Evolutionary conservation across 2,797 vertebrate genomes (phyloP).

Genomic region (Borostomias antarcticus): DNA sequence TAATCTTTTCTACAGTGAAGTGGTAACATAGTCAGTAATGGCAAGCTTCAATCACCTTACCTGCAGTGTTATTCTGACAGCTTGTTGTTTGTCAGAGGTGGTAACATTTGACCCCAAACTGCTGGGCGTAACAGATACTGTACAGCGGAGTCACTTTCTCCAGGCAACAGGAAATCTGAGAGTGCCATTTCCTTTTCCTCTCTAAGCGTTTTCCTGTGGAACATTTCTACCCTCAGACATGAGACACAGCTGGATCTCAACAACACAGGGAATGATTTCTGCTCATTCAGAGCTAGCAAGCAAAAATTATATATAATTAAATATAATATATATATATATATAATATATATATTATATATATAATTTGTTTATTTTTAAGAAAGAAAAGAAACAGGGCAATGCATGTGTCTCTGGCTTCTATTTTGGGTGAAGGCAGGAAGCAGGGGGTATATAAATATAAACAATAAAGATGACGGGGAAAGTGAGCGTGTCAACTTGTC

Average conservation of each 20-base stretch:
- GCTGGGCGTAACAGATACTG: conserved; percentile 33
- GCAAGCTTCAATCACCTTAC: conserved; percentile 5
- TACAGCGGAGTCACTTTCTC: conserved; percentile 60
- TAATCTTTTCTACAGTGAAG: conserved; percentile 9
- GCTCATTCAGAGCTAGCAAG: no score
- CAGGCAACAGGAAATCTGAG: conserved; percentile 52
- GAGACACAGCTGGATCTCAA: conserved; percentile 52
- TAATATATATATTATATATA: no score
- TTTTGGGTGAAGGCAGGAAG: conserved; percentile 45
- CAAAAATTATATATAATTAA: no score
- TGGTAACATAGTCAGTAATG: conserved; percentile 21
- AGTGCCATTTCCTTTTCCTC: conserved; percentile 63
- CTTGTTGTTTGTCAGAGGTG: conserved; percentile 26
- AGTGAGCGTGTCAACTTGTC: conserved; percentile 27
- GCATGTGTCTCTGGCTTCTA: conserved; percentile 37
- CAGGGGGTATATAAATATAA: conserved; percentile 45
- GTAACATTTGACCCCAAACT: conserved; percentile 37
- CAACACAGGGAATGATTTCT: not conserved
- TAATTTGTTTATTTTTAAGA: no score
- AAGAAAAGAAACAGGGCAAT: conserved; percentile 51
- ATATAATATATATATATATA: no score
- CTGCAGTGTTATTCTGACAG: conserved; percentile 21
- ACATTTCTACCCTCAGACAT: conserved; percentile 64
- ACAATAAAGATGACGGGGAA: conserved; percentile 44
- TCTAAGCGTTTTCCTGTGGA: conserved; percentile 52